Evolutionary conservation across 2,888 invertebrate genomes (phyloP), one percentile per base, ranked within the genome.

Genomic region (Phymatocera aterrima): DNA sequence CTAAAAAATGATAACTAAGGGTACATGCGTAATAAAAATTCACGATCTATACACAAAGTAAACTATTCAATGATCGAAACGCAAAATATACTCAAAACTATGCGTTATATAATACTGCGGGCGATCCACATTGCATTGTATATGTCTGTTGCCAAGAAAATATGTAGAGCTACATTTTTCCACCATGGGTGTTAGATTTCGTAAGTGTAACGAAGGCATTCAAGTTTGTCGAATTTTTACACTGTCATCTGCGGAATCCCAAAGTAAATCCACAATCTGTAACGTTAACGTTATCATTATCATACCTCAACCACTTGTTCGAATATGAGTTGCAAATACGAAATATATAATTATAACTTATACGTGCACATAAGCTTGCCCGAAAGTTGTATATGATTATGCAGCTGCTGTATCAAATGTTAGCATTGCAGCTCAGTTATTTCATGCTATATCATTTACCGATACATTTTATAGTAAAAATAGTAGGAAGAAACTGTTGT

Each of bases 281-380:
- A 28, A 68, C 43, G 40, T 68, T 46, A 68, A 43, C 46, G 3
- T 28, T n/a, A n/a, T n/a, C n/a, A n/a, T 24, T 57, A 57, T 24
- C 68, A 68, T 24, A 24, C 5, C n/a, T 68, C n/a, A n/a, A 43
- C n/a, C 4, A 46, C 28, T 46, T 68, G 40, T 43, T 12, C 24
- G 46, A 21, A 5, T 46, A 43, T 40, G n/a, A 46, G 43, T 68
- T n/a, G 21, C 8, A 43, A 43, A 43, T 37, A 37, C 10, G 8
- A 18, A 64, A 34, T 46, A 28, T 54, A 8, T 10, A 68, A 68
- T 64, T 37, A 68, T 68, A 28, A 43, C 21, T 40, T 28, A 28
- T 68, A 68, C n/a, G n/a, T n/a, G n/a, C n/a, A n/a, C 46, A 68
- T 43, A 68, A 68, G 68, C 24, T 46, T 68, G 46, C 5, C 43